Conservation (phyloP, 2,113 vertebrate species). For the Pipra filicauda region DNA sequence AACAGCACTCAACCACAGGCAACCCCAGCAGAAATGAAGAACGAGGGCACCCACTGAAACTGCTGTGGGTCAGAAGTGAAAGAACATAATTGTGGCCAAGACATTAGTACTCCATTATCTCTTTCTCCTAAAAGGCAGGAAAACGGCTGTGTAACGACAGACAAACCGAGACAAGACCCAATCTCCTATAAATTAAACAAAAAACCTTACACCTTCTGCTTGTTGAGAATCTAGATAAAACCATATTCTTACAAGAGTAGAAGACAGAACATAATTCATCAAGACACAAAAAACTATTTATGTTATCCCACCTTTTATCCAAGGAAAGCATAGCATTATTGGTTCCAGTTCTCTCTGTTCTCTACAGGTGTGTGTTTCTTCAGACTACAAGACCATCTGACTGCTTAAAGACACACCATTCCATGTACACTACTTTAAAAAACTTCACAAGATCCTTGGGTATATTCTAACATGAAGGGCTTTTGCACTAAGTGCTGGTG, state of each 20-base stretch:
- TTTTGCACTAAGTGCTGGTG: background rate
- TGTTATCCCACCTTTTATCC: background rate
- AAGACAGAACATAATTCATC: background rate
- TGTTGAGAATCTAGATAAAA: background rate
- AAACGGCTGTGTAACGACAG: background rate
- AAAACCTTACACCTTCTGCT: background rate
- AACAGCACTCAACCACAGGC: background rate
- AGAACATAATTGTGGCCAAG: background rate
- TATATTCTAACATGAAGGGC: background rate
- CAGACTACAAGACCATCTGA: background rate
- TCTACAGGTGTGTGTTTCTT: background rate
- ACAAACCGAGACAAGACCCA: background rate
- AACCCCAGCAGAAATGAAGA: background rate
- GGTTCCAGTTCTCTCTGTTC: background rate
- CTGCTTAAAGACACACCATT: background rate
- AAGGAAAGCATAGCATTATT: background rate
- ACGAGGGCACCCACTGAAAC: background rate
- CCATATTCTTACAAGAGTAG: background rate
- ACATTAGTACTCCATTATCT: background rate
- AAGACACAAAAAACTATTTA: background rate
- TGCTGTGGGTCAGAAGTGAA: background rate
- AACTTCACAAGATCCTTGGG: background rate
- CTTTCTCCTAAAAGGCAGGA: background rate
- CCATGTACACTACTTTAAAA: background rate
- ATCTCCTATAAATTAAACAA: background rate